A percentile compares a stretch with the other conserved stretches of the same genome.
phyloP scores from a whole-genome alignment of 2,797 vertebrate genomes.

The Microctenopoma steveboyesi region DNA sequence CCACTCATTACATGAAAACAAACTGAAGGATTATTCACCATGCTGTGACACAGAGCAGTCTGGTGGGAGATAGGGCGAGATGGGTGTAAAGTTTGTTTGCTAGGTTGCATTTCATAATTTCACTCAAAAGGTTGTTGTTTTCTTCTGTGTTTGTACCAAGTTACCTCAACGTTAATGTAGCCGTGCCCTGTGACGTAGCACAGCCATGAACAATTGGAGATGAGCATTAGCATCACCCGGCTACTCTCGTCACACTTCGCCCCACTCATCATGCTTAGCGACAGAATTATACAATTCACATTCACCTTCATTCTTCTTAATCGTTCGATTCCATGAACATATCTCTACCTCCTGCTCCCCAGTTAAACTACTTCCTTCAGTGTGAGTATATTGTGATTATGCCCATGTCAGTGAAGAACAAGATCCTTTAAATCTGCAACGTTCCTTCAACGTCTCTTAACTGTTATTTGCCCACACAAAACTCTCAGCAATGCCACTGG shows the following conservation, averaged over 20 bases:
- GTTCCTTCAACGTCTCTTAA: slow-evolving; percentile 37
- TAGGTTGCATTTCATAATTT: slow-evolving; percentile 70
- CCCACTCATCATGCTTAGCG: no score
- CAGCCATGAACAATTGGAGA: slow-evolving; percentile 8
- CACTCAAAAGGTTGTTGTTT: slow-evolving; percentile 26
- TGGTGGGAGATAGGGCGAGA: slow-evolving; percentile 31
- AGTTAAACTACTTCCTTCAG: slow-evolving; percentile 31
- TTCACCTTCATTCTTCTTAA: slow-evolving; percentile 32
- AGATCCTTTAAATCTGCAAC: slow-evolving; percentile 45
- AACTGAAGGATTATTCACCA: slow-evolving; percentile 72
- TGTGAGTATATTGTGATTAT: slow-evolving; percentile 35
- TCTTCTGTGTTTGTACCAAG: slow-evolving; percentile 7
- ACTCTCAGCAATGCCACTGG: slow-evolving; percentile 58
- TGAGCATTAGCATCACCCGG: slow-evolving; percentile 7
- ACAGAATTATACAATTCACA: not conserved
- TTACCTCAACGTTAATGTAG: slow-evolving; percentile 68
- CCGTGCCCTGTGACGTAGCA: slow-evolving; percentile 20
- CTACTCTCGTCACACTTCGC: not conserved
- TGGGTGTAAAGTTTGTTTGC: slow-evolving; percentile 48
- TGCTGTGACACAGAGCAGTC: slow-evolving; percentile 35
- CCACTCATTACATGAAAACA: slow-evolving; percentile 65
- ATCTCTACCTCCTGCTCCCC: slow-evolving; percentile 20
- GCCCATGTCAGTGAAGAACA: slow-evolving; percentile 41
- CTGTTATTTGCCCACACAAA: slow-evolving; percentile 63
- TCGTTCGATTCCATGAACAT: slow-evolving; percentile 23